phyloP scores from a whole-genome alignment of 2,797 vertebrate genomes.

The Nannoperca australis region DNA sequence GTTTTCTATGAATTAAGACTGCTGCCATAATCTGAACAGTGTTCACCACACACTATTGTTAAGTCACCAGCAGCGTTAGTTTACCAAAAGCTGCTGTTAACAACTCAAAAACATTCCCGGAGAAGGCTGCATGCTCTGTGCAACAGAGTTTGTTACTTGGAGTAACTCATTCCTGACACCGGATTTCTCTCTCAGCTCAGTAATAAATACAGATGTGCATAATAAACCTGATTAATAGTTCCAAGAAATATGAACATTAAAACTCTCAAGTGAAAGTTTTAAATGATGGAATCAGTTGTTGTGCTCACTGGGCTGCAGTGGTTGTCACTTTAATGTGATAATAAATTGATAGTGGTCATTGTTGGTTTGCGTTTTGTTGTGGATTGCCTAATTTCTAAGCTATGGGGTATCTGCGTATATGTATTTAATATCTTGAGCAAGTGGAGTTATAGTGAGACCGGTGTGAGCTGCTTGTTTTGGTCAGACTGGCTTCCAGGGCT shows the following conservation, averaged over 20 bases:
- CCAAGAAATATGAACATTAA: neutral
- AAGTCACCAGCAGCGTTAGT: neutral
- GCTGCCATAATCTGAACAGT: neutral
- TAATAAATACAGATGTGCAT: neutral
- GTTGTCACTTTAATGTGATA: neutral
- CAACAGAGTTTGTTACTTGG: neutral
- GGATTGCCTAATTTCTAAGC: neutral
- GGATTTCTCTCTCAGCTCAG: neutral
- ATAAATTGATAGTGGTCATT: neutral
- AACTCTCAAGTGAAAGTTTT: neutral
- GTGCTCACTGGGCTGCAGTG: neutral
- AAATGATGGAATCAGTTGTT: neutral
- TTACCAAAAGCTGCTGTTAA: neutral
- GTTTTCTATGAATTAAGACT: neutral
- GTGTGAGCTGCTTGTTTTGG: neutral
- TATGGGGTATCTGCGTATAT: neutral
- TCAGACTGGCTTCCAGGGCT: neutral
- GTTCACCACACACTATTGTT: too few species aligned
- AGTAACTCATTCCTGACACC: too few species aligned
- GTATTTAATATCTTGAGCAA: neutral
- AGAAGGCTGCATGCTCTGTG: neutral
- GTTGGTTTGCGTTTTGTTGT: neutral
- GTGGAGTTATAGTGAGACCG: neutral
- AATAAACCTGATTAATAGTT: neutral
- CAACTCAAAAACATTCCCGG: neutral